These are phyloP conservation scores for Melanotaenia boesemani DNA, from an alignment of 2,797 vertebrate species.

Conservation along the genomic window DNA sequence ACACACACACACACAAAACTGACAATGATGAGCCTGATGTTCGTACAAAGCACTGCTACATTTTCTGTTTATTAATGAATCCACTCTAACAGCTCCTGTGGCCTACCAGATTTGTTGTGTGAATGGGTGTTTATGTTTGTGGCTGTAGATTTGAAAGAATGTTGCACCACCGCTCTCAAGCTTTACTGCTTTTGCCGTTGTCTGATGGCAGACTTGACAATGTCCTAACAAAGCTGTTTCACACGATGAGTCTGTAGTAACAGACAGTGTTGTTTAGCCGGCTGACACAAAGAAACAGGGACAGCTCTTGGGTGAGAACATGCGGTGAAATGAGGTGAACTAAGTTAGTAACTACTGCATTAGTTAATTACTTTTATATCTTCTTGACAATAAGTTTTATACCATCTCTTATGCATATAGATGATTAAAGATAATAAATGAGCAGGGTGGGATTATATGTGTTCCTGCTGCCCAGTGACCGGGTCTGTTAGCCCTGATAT, in stretches of 20 bases:
- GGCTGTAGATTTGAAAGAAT: constrained; percentile 28
- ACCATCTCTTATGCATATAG: constrained; percentile 15
- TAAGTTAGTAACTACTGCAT: constrained; percentile 17
- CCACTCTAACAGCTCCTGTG: constrained; percentile 45
- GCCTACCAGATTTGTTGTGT: constrained; percentile 45
- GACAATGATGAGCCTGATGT: constrained; percentile 51
- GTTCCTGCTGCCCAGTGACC: constrained; percentile 7
- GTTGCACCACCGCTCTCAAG: constrained; percentile 20
- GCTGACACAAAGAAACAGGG: constrained; percentile 13
- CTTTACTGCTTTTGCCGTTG: constrained; percentile 14
- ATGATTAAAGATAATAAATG: constrained; percentile 17
- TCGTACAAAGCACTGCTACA: constrained; percentile 9
- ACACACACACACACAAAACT: background rate
- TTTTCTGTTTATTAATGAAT: constrained; percentile 42
- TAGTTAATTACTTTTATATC: constrained; percentile 2
- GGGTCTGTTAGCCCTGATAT: background rate
- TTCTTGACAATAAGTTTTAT: constrained; percentile 5
- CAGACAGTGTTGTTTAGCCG: constrained; percentile 28
- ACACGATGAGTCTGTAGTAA: constrained; percentile 27
- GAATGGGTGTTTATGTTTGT: constrained; percentile 35
- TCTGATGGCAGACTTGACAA: constrained; percentile 14
- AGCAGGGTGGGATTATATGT: constrained; percentile 15
- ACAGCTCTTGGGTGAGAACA: constrained; percentile 13
- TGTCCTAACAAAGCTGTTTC: constrained; percentile 29
- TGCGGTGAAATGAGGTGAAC: constrained; percentile 31